Evolutionary conservation across 2,113 vertebrate genomes (phyloP), one percentile per base, ranked within the genome.

Genomic region (Nothocercus nigrocapillus): DNA sequence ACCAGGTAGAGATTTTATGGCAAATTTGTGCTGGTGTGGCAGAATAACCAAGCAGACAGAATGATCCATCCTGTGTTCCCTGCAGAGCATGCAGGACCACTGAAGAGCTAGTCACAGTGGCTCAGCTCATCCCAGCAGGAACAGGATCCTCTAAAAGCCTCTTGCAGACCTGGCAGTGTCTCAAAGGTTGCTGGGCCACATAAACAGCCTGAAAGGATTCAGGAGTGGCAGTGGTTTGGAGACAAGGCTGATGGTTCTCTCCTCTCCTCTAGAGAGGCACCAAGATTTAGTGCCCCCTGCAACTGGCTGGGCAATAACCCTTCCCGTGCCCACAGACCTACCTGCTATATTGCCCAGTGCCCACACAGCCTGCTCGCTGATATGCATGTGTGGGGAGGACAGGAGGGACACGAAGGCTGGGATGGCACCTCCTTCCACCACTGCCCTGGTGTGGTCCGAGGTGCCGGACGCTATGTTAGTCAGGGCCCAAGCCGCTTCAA

Each of bases 331-430:
- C 22, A 36, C n/a, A 70, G 34, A 13, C 97, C 97, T 88, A 99
- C 99, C 99, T 86, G 99, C 99, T 5, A 99, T 98, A 69, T 99
- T 99, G 27, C 99, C 99, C 38, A 99, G 96, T 3, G 99, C 99
- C 99, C 99, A 99, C 70, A 99, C 98, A 0, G 99, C 95, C 96
- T 99, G 99, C 83, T 99, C 99, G 1, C 99, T 98, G 97, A 99
- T 98, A 83, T 98, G 98, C 95, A 98, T 69, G 78, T 98, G 85
- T 0, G 99, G 98, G 7, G 99, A 99, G 6, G 98, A 97, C 72
- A 99, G 96, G 61, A 99, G 97, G 38, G 96, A 61, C 13, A 99
- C 97, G 82, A 99, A 98, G 28, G 98, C 97, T 44, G 97, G 98
- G 24, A 99, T 93, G 8, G 98, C 99, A 0, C 98, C 98, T n/a